Evolutionary conservation across 2,888 invertebrate genomes (phyloP), one percentile per base, ranked within the genome.

Genomic region (Notodonta dromedarius): DNA sequence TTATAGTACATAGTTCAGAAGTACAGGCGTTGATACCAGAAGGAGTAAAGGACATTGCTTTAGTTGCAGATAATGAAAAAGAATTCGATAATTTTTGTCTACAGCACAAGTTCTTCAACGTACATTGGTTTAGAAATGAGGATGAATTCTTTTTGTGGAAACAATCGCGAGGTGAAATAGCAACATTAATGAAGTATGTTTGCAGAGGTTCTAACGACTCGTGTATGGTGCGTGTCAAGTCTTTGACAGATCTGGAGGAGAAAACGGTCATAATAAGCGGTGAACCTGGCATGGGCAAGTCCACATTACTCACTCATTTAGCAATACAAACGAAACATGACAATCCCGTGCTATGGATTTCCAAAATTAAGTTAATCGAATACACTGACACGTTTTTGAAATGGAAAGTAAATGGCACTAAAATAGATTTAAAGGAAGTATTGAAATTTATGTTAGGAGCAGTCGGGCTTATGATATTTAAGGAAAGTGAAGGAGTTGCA

Each of bases 261-360:
- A 69, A 64, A 56, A 55, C 68, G 6, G 66, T 76, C 0, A 63
- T 76, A 57, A 58, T 76, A 54, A 72, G 60, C 46, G 73, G 63
- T 14, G 73, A 62, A 39, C 66, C 76, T 5, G 76, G 76, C 6
- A 76, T 76, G 73, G 76, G 76, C 0, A 76, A 76, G 67, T 76
- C 76, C 55, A 69, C 67, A 13, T 58, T 76, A 39, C 50, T 76
- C 8, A 71, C 63, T 35, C 69, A 74, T 62, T 66, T 76, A 57
- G 67, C 72, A 32, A 60, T 70, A 32, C 60, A 65, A 57, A 73
- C 75, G 0, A 76, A 75, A 69, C 32, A 8, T 39, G 50, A 46
- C n/a, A 12, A 66, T 35, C 68, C 69, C 4, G 13, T 24, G 3
- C 16, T 62, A 13, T 76, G 76, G 69, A 58, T 76, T 63, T 57